These are phyloP conservation scores for Leptobrachium ailaonicum DNA, from an alignment of 2,113 vertebrate genomes.

Conservation along the genomic window DNA sequence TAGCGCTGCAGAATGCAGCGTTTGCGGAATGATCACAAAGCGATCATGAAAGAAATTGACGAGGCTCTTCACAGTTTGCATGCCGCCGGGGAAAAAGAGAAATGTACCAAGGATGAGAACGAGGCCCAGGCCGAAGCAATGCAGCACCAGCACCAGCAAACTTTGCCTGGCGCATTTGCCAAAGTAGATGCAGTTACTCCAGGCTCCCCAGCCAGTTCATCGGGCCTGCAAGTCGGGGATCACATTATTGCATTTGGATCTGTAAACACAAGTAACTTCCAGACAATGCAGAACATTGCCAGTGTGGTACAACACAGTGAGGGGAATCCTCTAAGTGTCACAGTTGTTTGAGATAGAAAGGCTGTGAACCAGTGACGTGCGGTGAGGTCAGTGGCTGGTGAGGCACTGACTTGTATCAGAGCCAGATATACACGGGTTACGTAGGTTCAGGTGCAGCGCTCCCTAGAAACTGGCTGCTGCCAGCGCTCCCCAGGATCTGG, in stretches of 20 bases:
- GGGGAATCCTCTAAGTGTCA: slow-evolving; percentile 81
- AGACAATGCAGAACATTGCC: slow-evolving; percentile 86
- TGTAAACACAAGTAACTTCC: slow-evolving; percentile 86
- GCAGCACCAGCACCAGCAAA: neutral
- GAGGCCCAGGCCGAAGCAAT: slow-evolving; percentile 66
- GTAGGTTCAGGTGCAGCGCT: no score
- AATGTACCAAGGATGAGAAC: slow-evolving; percentile 72
- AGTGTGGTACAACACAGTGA: slow-evolving; percentile 92
- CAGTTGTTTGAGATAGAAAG: slow-evolving; percentile 77
- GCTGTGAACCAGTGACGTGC: slow-evolving; percentile 52
- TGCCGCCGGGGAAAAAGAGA: slow-evolving; percentile 78
- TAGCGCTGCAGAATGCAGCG: slow-evolving; percentile 43
- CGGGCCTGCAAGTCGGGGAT: slow-evolving; percentile 86
- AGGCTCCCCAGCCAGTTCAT: slow-evolving; percentile 81
- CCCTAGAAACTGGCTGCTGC: no score
- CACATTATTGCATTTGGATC: slow-evolving; percentile 91
- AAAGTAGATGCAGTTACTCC: slow-evolving; percentile 78
- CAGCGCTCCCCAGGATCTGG: no score
- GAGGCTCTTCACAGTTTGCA: slow-evolving; percentile 90
- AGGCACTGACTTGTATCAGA: no score
- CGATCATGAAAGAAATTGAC: slow-evolving; percentile 90
- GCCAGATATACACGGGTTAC: no score
- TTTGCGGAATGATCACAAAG: slow-evolving; percentile 94
- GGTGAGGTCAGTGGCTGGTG: no score
- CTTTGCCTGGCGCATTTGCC: slow-evolving; percentile 75